Conservation (phyloP, 2,797 vertebrate species). For the Macropus fuliginosus region DNA sequence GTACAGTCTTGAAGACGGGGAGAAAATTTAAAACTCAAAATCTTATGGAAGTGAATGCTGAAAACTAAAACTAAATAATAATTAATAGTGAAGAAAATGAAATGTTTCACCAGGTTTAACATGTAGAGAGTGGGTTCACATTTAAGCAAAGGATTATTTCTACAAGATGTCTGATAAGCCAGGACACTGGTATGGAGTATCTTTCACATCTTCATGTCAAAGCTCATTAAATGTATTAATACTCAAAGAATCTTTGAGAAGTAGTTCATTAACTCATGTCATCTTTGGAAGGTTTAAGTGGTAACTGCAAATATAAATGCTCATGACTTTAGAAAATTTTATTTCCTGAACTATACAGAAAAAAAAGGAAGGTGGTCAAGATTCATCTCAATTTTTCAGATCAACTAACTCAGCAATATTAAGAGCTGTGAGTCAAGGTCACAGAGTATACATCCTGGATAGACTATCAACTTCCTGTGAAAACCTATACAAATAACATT, state of each 20-base stretch:
- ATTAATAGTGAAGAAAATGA: not conserved
- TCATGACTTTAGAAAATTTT: conserved; percentile 41
- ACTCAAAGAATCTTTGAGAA: conserved; percentile 23
- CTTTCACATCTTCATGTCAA: conserved; percentile 31
- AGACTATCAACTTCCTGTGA: conserved; percentile 2
- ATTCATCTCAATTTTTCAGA: conserved; percentile 48
- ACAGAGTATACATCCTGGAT: not conserved
- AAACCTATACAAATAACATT: not conserved
- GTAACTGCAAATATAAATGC: not conserved
- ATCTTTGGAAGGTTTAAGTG: conserved; percentile 12
- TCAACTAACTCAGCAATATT: conserved; percentile 25
- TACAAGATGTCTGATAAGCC: conserved; percentile 33
- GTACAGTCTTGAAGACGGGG: too few species aligned
- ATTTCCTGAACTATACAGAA: conserved; percentile 7
- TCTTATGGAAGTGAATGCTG: too few species aligned
- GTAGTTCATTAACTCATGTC: conserved; percentile 39
- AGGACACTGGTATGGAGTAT: not conserved
- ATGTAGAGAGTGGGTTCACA: conserved; percentile 27
- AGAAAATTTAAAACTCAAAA: too few species aligned
- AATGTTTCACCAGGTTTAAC: not conserved
- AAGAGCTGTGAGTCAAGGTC: not conserved
- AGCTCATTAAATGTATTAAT: conserved; percentile 43
- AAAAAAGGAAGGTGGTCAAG: not conserved
- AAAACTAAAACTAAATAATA: too few species aligned
- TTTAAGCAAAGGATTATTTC: conserved; percentile 55